Evolutionary conservation across 2,888 invertebrate species (phyloP).

Genomic region (Sinhomidia bicolor): DNA sequence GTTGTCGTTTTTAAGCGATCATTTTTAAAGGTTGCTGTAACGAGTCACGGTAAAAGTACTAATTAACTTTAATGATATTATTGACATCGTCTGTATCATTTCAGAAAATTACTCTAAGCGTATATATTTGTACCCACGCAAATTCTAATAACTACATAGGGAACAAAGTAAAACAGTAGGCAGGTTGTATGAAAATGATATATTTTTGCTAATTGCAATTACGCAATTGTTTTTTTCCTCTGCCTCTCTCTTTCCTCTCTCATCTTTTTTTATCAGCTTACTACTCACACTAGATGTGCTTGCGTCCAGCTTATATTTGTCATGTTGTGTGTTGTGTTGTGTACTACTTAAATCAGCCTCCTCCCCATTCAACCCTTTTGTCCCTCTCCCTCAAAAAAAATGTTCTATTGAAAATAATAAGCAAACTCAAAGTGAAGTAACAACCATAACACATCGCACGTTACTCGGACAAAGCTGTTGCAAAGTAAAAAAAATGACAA

Average conservation of each 20-base stretch:
- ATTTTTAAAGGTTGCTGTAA: neutral
- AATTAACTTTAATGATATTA: slow-evolving; percentile 17
- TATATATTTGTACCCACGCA: neutral
- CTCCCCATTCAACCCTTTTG: slow-evolving; percentile 4
- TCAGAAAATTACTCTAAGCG: too few species aligned
- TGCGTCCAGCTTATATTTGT: neutral
- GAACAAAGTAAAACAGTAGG: neutral
- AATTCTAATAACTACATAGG: too few species aligned
- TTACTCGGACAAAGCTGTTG: neutral
- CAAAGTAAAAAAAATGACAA: slow-evolving; percentile 14
- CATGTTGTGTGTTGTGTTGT: neutral
- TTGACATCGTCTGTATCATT: too few species aligned
- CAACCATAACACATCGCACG: neutral
- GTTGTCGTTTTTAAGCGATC: neutral
- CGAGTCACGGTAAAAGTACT: neutral
- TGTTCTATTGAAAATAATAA: neutral
- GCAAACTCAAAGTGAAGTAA: neutral
- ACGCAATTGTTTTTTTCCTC: slow-evolving; percentile 13
- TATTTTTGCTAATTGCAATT: slow-evolving; percentile 35
- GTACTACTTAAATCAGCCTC: slow-evolving; percentile 18
- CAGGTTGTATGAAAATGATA: neutral
- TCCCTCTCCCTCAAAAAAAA: too few species aligned
- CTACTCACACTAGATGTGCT: neutral
- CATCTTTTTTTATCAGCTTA: neutral
- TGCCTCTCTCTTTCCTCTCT: neutral